Base-by-base conservation (phyloP, 2,797 vertebrate genomes). In the Leptodactylus fallax region DNA sequence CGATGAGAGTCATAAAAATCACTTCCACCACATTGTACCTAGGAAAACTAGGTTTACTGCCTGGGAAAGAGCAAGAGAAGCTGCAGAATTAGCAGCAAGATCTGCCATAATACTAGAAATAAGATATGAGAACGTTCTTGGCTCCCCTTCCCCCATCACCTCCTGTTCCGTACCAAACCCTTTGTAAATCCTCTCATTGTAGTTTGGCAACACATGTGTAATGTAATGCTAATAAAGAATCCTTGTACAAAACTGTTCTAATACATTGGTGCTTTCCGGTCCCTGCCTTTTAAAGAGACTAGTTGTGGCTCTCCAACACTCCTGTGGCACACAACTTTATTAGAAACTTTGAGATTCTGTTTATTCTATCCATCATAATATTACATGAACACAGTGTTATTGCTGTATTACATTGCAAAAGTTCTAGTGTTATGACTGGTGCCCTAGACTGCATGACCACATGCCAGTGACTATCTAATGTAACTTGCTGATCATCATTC, bases 201-300 rank as follows among this genome's bases (percentile, higher is more conserved):
- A 85, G 47, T 85, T 84, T 85, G 83, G 83, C 83, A 85, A 77
- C 83, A 36, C 83, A 63, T 85, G 72, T 85, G 72, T 85, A 85
- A 85, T 85, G 71, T 85, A 85, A 85, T 85, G 72, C 83, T 85
- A 85, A 85, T 85, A 85, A 85, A 77, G 56, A 77, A 77, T 85
- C 58, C 83, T 63, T 63, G 56, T 85, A 77, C 71, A 65, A 77
- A 85, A 85, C 71, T 60, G 14, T 77, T 61, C 45, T 21, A 60
- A 85, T 77, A 63, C 71, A 55, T 65, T 49, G 49, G 63, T 47
- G n/a, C 63, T 53, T 69, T 82, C 49, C 9, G 9, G 58, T 61
- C 27, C 56, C 21, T 60, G 71, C 25, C 27, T 71, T n/a, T n/a
- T 4, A 25, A 79, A 45, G 56, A 21, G 81, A 36, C 27, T 60